Base-by-base conservation (phyloP, 2,113 vertebrate species). In the Prunella fulvescens region DNA sequence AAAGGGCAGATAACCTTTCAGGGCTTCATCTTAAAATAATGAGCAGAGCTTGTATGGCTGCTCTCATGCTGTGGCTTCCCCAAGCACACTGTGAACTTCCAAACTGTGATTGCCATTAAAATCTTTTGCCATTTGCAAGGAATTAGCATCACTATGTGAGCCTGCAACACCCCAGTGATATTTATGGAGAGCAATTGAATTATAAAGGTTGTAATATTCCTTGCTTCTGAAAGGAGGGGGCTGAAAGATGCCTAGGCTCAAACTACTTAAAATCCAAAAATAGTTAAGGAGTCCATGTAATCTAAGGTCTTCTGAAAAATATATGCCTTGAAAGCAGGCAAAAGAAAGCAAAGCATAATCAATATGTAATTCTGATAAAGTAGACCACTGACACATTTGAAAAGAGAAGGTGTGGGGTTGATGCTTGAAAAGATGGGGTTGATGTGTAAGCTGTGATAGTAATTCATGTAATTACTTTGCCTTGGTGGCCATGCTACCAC, bases 1-100 rank as follows among this genome's bases (percentile, higher is more conserved):
- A 39, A 53, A 95, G 87, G 82, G 67, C 87, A 92, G 92, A 95
- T 95, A 95, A 94, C 81, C 85, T 93, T 95, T 87, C 51, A 62
- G 85, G 79, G 67, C 85, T 90, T 78, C 54, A 50, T 88, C 90
- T 88, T 88, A 92, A 88, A 88, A 86, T 77, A 95, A 67, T 57
- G 54, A 93, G 71, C 76, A 81, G 79, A 90, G 47, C 74, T 70
- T 48, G 17, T 37, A 28, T 31, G 37, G 58, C 74, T 70, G 81
- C 58, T 80, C 56, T 91, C 57, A 45, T 54, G 76, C 87, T 69
- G 81, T 5, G 13, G 50, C 70, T 92, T 81, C 62, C 87, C 78
- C 79, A 69, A 77, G 81, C 66, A 39, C 8, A 5, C 81, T 8
- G 3, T 0, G 4, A 83, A 80, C 85, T 93, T 92, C 66, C 0